Evolutionary conservation across 2,888 invertebrate genomes (phyloP).

Genomic region (Adineta ricciae): DNA sequence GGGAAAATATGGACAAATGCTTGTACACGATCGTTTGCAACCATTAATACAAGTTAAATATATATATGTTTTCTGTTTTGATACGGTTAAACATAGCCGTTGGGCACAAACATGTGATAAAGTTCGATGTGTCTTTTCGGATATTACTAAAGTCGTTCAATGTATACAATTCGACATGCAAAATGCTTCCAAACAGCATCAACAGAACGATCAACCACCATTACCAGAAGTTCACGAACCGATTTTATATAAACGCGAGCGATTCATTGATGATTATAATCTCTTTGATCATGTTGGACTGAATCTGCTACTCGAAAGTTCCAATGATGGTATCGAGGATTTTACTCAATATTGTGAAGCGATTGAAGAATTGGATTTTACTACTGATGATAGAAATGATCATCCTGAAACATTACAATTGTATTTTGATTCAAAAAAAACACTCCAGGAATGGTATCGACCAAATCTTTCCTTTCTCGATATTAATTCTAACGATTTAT

Average conservation of each 20-base stretch:
- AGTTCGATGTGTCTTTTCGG: not conserved
- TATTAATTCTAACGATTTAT: not conserved
- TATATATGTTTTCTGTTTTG: not conserved
- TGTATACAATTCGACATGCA: not conserved
- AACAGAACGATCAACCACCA: not conserved
- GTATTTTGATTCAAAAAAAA: not conserved
- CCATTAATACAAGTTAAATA: not conserved
- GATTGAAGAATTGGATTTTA: too few species aligned
- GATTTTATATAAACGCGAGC: not conserved
- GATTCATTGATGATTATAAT: not conserved
- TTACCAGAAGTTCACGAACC: not conserved
- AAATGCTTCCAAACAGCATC: not conserved
- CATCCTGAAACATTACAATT: too few species aligned
- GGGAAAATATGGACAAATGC: not conserved
- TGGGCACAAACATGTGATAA: constrained; percentile 15
- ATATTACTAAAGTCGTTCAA: not conserved
- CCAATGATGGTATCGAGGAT: not conserved
- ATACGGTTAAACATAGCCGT: not conserved
- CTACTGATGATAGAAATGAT: not conserved
- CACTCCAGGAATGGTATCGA: not conserved
- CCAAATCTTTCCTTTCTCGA: not conserved
- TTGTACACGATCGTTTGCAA: not conserved
- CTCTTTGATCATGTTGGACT: not conserved
- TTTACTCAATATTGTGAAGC: not conserved
- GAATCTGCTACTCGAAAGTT: not conserved